A percentile compares a stretch with the other conserved stretches of the same genome.
These are phyloP conservation scores for Myrmecophaga tridactyla DNA, from an alignment of 2,113 vertebrate species.

Conservation along the genomic window DNA sequence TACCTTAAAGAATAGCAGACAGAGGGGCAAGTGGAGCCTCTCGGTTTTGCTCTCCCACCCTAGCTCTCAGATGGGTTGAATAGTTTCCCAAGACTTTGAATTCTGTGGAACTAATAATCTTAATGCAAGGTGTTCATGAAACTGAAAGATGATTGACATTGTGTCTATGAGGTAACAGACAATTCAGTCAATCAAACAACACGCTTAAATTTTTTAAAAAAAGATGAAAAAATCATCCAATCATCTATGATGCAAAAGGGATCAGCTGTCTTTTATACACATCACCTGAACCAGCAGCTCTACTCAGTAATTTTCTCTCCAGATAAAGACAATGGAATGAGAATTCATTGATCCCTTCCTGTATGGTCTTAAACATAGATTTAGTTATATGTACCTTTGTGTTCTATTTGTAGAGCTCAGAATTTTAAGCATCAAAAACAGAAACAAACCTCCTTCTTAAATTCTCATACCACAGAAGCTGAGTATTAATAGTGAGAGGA, in stretches of 20 bases:
- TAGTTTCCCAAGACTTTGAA: neutral
- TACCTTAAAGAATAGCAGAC: neutral
- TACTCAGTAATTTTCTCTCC: neutral
- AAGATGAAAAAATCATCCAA: neutral
- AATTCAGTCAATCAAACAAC: neutral
- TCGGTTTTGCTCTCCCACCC: neutral
- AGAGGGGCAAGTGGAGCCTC: neutral
- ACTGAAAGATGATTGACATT: neutral
- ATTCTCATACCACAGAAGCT: neutral
- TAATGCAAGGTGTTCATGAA: neutral
- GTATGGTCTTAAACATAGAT: neutral
- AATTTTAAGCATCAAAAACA: constrained; percentile 51
- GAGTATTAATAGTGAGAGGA: neutral
- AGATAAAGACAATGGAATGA: neutral
- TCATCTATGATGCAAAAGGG: neutral
- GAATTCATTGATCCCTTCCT: neutral
- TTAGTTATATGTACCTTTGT: constrained; percentile 12
- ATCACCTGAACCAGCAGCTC: neutral
- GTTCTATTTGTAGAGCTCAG: neutral
- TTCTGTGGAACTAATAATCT: neutral
- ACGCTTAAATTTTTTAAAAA: neutral
- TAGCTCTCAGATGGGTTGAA: neutral
- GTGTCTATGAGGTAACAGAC: neutral
- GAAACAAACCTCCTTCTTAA: neutral
- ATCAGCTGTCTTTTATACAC: neutral